Conservation (phyloP, 2,888 invertebrate species). For the Nomada ruficornis region DNA sequence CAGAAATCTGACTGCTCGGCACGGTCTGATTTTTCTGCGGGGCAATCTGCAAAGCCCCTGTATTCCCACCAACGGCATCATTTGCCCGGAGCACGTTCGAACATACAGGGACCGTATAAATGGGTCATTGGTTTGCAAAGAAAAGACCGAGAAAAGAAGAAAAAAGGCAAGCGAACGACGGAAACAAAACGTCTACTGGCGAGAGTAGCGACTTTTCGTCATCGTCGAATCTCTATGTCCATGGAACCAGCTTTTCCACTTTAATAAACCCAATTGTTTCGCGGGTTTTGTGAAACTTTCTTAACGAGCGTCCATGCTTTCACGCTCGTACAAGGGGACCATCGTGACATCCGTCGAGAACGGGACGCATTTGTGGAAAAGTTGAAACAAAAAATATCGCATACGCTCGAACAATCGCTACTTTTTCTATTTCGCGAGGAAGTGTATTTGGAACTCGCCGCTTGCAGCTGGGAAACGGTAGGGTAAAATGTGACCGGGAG, state of each 20-base stretch:
- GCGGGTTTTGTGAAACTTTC: slow-evolving; percentile 10
- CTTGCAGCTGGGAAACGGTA: background rate
- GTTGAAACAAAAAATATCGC: background rate
- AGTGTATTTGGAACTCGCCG: background rate
- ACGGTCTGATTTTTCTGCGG: slow-evolving; percentile 65
- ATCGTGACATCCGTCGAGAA: background rate
- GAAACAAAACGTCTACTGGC: too few species aligned
- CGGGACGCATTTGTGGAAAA: background rate
- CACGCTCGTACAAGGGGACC: background rate
- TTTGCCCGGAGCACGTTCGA: slow-evolving; percentile 57
- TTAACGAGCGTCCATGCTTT: slow-evolving; percentile 23
- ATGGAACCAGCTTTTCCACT: background rate
- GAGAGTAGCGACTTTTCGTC: slow-evolving; percentile 4
- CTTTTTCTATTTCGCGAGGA: background rate
- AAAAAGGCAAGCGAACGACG: slow-evolving; percentile 7
- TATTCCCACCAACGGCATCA: slow-evolving; percentile 11
- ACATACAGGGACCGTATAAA: slow-evolving; percentile 67
- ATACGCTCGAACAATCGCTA: background rate
- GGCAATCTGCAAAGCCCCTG: slow-evolving; percentile 56
- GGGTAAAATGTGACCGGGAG: background rate
- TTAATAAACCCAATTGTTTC: slow-evolving; percentile 23
- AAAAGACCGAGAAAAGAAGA: slow-evolving; percentile 27
- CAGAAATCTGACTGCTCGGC: slow-evolving; percentile 62
- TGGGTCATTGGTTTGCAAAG: slow-evolving; percentile 66
- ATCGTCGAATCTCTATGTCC: slow-evolving; percentile 10